Percentiles rank a stretch among this genome's conserved stretches.
phyloP scores from a whole-genome alignment of 2,113 vertebrate species.

The Barbus barbus region DNA sequence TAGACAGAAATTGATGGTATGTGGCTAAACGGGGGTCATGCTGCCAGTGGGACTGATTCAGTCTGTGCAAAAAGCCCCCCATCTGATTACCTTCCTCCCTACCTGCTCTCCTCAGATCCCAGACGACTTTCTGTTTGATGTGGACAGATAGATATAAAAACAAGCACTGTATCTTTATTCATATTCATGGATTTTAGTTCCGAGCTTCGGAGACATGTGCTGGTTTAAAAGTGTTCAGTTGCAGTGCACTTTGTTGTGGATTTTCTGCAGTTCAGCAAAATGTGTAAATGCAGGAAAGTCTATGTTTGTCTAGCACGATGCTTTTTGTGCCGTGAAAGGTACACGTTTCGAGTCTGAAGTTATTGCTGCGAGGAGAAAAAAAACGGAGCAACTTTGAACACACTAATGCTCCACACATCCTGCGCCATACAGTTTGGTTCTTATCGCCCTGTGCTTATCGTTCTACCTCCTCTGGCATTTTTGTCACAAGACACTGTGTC shows the following conservation, averaged over 20 bases:
- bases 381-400: neutral
- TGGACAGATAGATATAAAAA: slow-evolving; percentile 20
- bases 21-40: slow-evolving; percentile 74
- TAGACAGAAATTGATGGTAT: slow-evolving; percentile 71
- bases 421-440: neutral
- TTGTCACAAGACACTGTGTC: neutral
- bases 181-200: neutral
- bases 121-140: slow-evolving; percentile 26
- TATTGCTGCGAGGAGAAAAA: neutral
- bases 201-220: neutral
- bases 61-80: slow-evolving; percentile 7
- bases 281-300: neutral
- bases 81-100: slow-evolving; percentile 27
- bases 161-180: slow-evolving; percentile 26
- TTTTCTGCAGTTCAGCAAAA: slow-evolving; percentile 35
- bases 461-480: neutral
- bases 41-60: slow-evolving; percentile 45
- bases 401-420: slow-evolving; percentile 16
- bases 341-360: neutral
- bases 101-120: slow-evolving; percentile 41
- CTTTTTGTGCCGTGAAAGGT: slow-evolving; percentile 15
- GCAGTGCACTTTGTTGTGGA: slow-evolving; percentile 24
- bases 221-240: neutral
- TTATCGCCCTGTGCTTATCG: neutral
- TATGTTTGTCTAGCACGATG: slow-evolving; percentile 5